Conservation (phyloP, 2,113 vertebrate genomes). For the Tylochromis polylepis region DNA sequence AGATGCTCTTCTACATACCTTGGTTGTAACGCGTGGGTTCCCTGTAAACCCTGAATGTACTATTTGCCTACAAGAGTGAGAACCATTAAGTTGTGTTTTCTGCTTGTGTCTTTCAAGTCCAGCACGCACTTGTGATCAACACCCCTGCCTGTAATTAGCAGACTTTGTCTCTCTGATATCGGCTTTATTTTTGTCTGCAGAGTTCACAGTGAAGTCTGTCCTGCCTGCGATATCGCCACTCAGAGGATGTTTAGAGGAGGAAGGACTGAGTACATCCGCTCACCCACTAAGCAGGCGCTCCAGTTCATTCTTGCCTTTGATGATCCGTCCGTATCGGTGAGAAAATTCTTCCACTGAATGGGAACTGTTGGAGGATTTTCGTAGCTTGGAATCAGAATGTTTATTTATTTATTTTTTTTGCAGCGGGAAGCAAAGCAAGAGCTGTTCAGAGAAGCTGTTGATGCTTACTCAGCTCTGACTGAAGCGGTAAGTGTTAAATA, state of each 20-base stretch:
- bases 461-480: constrained; percentile 70
- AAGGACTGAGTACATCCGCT: constrained; percentile 79
- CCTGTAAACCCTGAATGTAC: background rate
- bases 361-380: background rate
- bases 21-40: background rate
- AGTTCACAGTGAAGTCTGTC: constrained; percentile 74
- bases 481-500: constrained; percentile 55
- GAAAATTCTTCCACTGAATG: background rate
- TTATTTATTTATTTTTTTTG: background rate
- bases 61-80: background rate
- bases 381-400: background rate
- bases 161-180: background rate
- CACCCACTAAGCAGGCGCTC: constrained; percentile 72
- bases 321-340: constrained; percentile 65
- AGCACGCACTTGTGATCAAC: background rate
- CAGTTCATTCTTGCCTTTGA: constrained; percentile 72
- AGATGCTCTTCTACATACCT: background rate
- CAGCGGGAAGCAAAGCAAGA: constrained; percentile 74
- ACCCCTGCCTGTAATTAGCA: background rate
- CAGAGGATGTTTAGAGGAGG: constrained; percentile 78
- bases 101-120: background rate
- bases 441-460: constrained; percentile 70
- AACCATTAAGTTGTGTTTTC: background rate
- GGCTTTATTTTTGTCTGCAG: constrained; percentile 32
- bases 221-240: constrained; percentile 75